Base-by-base conservation (phyloP, 2,797 vertebrate species). In the Protosalanx chinensis region DNA sequence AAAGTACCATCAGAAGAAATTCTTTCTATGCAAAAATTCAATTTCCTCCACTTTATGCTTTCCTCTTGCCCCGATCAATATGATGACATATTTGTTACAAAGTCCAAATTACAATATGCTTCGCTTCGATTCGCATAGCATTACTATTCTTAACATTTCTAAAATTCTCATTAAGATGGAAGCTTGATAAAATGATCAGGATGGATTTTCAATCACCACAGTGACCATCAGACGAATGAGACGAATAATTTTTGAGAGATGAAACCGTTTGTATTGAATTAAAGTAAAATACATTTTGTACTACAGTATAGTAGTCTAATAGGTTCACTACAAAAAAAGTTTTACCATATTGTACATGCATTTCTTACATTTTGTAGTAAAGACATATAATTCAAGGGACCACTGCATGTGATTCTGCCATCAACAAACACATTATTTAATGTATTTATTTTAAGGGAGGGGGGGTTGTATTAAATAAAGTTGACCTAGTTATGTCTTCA, bases 21-120 rank as follows among this genome's bases (percentile, higher is more conserved):
- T 76, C 78, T 57, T 81, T 78, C 76, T 53, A 79, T 72, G 74
- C 72, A 75, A 76, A 72, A 82, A 84, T 81, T 73, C 68, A 85
- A 84, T 86, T 87, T 84, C 76, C 79, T 78, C 37, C 75, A 73
- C 79, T 75, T 49, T 23, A 59, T 58, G 33, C 59, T 71, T 77
- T 67, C 46, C 49, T 67, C 70, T 32, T 64, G 63, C 65, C 79
- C 69, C 67, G 74, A 77, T 84, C 73, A 37, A 78, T 80, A 78
- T 57, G 51, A 78, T 76, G 75, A 74, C 74, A 76, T 77, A 67
- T 80, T 80, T 79, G 75, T 79, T 76, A 76, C 74, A 70, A 76
- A 72, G 66, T 60, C 66, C 59, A 68, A 73, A 75, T 65, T 60
- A 73, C 64, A 58, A 72, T 66, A 70, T 53, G 61, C 59, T 30